phyloP scores from a whole-genome alignment of 2,888 invertebrate genomes.

The Norana najaformis region DNA sequence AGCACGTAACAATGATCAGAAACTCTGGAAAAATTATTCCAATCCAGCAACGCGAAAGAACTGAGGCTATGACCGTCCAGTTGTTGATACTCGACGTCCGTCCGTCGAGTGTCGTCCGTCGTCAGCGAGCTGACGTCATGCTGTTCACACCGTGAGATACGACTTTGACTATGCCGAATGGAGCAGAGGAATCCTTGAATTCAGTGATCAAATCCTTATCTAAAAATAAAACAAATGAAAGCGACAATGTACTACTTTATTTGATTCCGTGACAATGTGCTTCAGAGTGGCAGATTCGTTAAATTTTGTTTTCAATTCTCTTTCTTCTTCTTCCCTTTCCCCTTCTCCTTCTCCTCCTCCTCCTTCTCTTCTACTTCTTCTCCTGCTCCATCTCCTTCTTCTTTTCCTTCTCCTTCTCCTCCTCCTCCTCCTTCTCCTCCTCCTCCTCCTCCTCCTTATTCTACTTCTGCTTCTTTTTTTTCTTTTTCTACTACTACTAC shows the following conservation, averaged over 20 bases:
- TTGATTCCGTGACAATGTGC: not conserved
- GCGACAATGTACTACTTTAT: not conserved
- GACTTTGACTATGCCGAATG: slow-evolving; percentile 32
- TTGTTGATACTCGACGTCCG: no score
- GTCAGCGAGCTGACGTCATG: slow-evolving; percentile 19
- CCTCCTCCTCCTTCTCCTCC: no score
- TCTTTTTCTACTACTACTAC: not conserved
- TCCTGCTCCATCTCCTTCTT: not conserved
- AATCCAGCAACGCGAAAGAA: not conserved
- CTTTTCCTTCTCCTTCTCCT: not conserved
- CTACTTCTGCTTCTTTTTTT: no score
- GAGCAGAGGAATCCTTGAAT: slow-evolving; percentile 27
- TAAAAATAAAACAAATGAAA: not conserved
- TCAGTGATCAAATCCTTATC: slow-evolving; percentile 33
- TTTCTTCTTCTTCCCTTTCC: no score
- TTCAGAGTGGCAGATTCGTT: not conserved
- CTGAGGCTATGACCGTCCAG: not conserved
- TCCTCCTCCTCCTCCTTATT: no score
- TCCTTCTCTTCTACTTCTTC: no score
- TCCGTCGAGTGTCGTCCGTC: not conserved
- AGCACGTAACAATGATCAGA: not conserved
- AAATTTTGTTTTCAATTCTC: no score
- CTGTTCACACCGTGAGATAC: slow-evolving; percentile 30
- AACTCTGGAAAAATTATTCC: not conserved
- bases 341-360: not conserved